phyloP scores from a whole-genome alignment of 2,113 vertebrate species.

The Oreochromis aureus region DNA sequence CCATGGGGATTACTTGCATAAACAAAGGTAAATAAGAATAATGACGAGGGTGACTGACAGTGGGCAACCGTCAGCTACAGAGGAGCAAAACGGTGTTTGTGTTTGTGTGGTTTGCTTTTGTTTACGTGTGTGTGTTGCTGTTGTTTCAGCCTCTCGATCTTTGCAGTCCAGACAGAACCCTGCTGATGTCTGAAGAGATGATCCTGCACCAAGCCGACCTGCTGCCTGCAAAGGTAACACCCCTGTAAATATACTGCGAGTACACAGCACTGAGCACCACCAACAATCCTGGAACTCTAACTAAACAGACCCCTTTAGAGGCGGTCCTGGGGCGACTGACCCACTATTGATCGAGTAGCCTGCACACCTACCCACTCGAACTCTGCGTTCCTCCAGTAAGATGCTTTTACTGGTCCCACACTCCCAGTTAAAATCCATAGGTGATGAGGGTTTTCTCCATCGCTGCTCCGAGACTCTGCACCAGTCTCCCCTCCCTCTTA shows the following conservation, averaged over 20 bases:
- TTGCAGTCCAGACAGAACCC: slow-evolving; percentile 82
- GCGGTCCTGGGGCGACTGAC: not conserved
- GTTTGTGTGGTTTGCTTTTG: not conserved
- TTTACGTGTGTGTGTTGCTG: not conserved
- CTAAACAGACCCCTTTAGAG: not conserved
- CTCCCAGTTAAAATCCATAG: not conserved
- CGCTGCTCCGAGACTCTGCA: not conserved
- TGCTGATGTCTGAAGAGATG: slow-evolving; percentile 86
- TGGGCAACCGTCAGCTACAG: not conserved
- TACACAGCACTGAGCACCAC: not conserved
- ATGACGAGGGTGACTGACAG: not conserved
- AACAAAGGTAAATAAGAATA: not conserved
- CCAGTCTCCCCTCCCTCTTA: not conserved
- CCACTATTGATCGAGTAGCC: too few species aligned
- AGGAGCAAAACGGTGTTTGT: not conserved
- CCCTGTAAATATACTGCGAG: not conserved
- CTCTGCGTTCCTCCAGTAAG: not conserved
- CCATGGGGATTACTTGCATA: not conserved
- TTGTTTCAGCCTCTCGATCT: slow-evolving; percentile 82
- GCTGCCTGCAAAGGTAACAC: slow-evolving; percentile 75
- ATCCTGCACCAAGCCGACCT: slow-evolving; percentile 80
- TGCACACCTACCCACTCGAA: not conserved
- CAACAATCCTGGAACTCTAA: too few species aligned
- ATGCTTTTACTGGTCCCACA: not conserved
- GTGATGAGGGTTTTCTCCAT: not conserved